Conservation (phyloP, 2,797 vertebrate species). For the Betta splendens region DNA sequence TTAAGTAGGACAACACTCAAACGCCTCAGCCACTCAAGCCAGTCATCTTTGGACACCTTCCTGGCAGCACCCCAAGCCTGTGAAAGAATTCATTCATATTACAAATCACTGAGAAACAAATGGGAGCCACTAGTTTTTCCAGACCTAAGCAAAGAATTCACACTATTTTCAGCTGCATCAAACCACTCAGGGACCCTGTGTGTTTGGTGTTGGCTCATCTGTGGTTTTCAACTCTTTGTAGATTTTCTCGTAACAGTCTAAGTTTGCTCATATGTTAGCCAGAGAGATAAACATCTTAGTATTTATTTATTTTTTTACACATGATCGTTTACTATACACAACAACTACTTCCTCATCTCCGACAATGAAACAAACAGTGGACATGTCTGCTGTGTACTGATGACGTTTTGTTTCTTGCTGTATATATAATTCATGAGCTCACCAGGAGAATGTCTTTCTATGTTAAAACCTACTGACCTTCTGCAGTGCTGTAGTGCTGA, state of each 20-base stretch:
- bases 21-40: constrained; percentile 96
- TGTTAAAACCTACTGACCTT: constrained; percentile 80
- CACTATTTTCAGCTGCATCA: not conserved
- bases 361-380: constrained; percentile 21
- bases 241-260: constrained; percentile 19
- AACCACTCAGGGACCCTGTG: not conserved
- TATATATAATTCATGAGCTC: no score
- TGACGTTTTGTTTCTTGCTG: no score
- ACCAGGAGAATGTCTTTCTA: no score
- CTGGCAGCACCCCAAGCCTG: constrained; percentile 98
- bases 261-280: constrained; percentile 22
- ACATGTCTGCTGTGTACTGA: not conserved
- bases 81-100: constrained; percentile 13
- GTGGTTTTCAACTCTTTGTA: constrained; percentile 11
- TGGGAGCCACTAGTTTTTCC: constrained; percentile 30
- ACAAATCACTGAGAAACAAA: constrained; percentile 38
- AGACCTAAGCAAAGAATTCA: constrained; percentile 5
- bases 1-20: constrained; percentile 96
- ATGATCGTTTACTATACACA: constrained; percentile 27
- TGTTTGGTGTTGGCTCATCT: constrained; percentile 6
- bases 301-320: no score
- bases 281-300: constrained; percentile 36
- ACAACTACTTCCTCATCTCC: constrained; percentile 4
- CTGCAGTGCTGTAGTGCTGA: constrained; percentile 98
- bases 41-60: constrained; percentile 98